Evolutionary conservation across 2,888 invertebrate genomes (phyloP), one percentile per base, ranked within the genome.

Genomic region (Pristionchus arcanus): DNA sequence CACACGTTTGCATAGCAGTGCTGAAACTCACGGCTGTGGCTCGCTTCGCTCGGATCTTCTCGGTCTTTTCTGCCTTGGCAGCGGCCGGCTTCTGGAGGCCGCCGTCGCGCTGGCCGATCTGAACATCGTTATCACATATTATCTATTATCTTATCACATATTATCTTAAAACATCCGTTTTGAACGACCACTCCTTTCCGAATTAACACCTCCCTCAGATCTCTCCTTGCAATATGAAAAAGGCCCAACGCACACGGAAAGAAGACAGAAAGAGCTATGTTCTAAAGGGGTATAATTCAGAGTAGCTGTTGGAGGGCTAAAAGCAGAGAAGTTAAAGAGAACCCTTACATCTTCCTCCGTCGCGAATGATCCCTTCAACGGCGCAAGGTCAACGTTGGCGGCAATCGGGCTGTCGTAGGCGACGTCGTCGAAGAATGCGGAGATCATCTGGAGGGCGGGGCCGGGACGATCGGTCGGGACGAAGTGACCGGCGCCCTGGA

Each of bases 381-480:
- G n/a, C 2, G 66, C 68, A 21, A 87, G 87, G 1, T 66, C 87
- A 68, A 87, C 68, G 49, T 87, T 87, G 37, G 87, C 66, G 28
- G 25, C 42, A 2, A 87, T 28, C 2, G 66, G 63, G 28, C 7
- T 31, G 42, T 37, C 31, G 68, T 68, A 87, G n/a, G 66, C 16
- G 16, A 21, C 19, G 25, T 87, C 42, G 21, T 87, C 53, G 66
- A 87, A 49, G 87, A 87, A 87, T 49, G 63, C 42, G n/a, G 87
- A 37, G 68, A 87, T 37, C 87, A 88, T 74, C 55, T 97, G 97
- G 34, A 97, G 96, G 2, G 97, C 97, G 97, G 97, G 97, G 93
- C 97, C 96, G 0, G 97, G 97, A 95, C 97, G 97, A 96, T 97
- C 97, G 53, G 96, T 96, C 0, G 97, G 97, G 16, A 97, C 97